Percentiles rank a stretch among this genome's conserved stretches.
phyloP scores from a whole-genome alignment of 2,888 invertebrate species.

The Leucozona laternaria region DNA sequence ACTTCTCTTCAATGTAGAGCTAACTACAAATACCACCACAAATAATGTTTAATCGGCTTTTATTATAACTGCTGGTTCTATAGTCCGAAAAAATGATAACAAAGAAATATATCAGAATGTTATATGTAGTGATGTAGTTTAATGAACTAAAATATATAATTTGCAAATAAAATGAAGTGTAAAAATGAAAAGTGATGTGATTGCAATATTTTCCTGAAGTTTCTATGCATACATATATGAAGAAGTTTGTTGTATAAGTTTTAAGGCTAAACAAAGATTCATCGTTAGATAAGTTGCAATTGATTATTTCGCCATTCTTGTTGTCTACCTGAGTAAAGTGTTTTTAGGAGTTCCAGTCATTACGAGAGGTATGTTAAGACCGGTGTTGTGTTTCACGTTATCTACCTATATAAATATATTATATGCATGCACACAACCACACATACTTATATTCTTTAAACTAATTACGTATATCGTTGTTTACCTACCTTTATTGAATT shows the following conservation, averaged over 20 bases:
- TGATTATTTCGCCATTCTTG: conserved; percentile 3
- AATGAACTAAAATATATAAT: conserved; percentile 53
- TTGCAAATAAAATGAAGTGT: conserved; percentile 54
- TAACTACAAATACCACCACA: conserved; percentile 45
- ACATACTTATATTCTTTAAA: background rate
- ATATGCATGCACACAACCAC: background rate
- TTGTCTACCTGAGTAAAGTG: conserved; percentile 17
- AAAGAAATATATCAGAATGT: conserved; percentile 47
- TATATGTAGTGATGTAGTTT: conserved; percentile 40
- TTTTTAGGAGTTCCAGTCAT: conserved; percentile 30
- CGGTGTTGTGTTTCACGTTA: conserved; percentile 6
- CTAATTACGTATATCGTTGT: background rate
- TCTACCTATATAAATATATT: background rate
- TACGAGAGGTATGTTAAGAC: conserved; percentile 46
- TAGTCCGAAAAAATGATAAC: conserved; percentile 57
- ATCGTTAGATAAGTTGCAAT: background rate
- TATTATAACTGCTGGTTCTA: background rate
- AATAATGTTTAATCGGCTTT: conserved; percentile 28
- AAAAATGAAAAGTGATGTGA: conserved; percentile 51
- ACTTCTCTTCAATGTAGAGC: conserved; percentile 28
- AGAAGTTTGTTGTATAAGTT: conserved; percentile 2
- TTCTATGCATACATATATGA: no score
- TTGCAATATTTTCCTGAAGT: conserved; percentile 58
- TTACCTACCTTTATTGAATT: background rate
- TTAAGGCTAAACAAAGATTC: conserved; percentile 4